Conservation (phyloP, 2,113 vertebrate genomes). For the Semnornis frantzii region DNA sequence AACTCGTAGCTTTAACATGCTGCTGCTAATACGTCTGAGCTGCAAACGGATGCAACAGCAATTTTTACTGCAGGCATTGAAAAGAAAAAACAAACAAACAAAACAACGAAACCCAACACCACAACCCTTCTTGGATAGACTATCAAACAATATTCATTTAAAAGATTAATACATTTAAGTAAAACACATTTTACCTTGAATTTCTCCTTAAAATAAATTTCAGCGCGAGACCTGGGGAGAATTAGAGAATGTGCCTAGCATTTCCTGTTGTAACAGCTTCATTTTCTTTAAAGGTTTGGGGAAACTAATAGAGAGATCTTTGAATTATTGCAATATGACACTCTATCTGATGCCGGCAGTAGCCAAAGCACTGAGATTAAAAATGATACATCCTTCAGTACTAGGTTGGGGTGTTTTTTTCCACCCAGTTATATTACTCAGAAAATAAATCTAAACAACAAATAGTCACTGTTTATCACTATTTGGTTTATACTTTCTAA, state of each 20-base stretch:
- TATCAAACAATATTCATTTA: not conserved
- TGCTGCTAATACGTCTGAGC: not conserved
- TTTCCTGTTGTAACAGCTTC: slow-evolving; percentile 69
- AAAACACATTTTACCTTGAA: slow-evolving; percentile 74
- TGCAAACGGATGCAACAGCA: not conserved
- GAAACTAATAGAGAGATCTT: slow-evolving; percentile 81
- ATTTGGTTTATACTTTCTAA: slow-evolving; percentile 81
- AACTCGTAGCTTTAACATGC: not conserved
- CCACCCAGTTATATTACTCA: slow-evolving; percentile 68
- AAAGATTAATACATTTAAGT: slow-evolving; percentile 72
- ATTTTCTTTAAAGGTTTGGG: slow-evolving; percentile 78
- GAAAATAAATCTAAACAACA: slow-evolving; percentile 81
- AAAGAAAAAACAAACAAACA: not conserved
- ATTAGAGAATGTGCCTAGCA: slow-evolving; percentile 69
- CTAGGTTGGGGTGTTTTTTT: slow-evolving; percentile 45
- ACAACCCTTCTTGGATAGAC: too few species aligned
- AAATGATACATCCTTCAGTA: slow-evolving; percentile 80
- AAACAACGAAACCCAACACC: too few species aligned
- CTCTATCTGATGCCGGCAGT: slow-evolving; percentile 77
- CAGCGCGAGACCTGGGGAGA: slow-evolving; percentile 62
- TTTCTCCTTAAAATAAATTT: slow-evolving; percentile 74
- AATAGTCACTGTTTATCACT: slow-evolving; percentile 75
- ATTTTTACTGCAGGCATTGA: not conserved
- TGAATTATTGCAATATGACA: slow-evolving; percentile 81
- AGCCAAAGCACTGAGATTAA: slow-evolving; percentile 80